Evolutionary conservation across 2,113 vertebrate species (phyloP).

Genomic region (Periophthalmodon schlosseri): DNA sequence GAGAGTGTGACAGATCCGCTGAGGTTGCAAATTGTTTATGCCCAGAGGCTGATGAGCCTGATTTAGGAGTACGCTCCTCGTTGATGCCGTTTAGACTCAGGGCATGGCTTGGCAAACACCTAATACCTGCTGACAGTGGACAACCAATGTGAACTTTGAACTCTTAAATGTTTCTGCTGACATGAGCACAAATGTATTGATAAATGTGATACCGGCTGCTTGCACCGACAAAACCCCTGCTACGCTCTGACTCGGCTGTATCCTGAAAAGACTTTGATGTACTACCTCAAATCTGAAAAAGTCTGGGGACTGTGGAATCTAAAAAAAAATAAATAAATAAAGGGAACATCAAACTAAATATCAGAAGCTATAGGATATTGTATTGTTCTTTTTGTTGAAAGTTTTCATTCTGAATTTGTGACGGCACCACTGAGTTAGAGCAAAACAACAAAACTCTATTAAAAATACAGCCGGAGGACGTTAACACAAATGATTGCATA

Average conservation of each 20-base stretch:
- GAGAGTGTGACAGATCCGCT: constrained; percentile 10
- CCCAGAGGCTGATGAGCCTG: constrained; percentile 13
- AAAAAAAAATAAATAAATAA: background rate
- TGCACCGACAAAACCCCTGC: constrained; percentile 5
- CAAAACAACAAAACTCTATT: no score
- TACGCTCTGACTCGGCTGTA: constrained; percentile 2
- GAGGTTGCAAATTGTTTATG: constrained; percentile 13
- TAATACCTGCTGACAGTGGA: constrained; percentile 13
- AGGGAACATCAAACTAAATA: background rate
- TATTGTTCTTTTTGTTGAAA: background rate
- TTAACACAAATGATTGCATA: background rate
- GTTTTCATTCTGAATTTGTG: background rate
- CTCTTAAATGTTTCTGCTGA: constrained; percentile 12
- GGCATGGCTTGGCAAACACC: constrained; percentile 11
- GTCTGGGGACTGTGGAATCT: background rate
- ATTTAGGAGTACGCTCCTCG: constrained; percentile 6
- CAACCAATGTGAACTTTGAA: constrained; percentile 12
- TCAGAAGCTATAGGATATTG: background rate
- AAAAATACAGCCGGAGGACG: no score
- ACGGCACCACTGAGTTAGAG: background rate
- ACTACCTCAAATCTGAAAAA: constrained; percentile 7
- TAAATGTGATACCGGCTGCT: constrained; percentile 7
- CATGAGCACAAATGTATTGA: constrained; percentile 11
- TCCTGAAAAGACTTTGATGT: constrained; percentile 2
- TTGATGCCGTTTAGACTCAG: constrained; percentile 11